phyloP scores from a whole-genome alignment of 1,140 invertebrate species.

The Homalodisca vitripennis region DNA sequence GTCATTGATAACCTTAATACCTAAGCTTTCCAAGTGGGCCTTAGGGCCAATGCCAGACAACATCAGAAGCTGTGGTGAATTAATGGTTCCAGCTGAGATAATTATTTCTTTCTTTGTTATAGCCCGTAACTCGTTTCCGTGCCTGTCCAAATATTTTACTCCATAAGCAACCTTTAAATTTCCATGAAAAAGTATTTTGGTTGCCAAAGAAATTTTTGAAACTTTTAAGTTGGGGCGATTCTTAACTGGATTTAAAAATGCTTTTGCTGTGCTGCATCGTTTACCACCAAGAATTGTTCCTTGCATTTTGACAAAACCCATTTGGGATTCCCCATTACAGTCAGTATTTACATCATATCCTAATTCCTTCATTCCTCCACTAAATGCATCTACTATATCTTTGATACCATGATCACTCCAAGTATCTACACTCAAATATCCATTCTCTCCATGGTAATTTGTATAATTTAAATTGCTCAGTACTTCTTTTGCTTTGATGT shows the following conservation, averaged over 20 bases:
- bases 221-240: slow-evolving; percentile 63
- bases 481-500: slow-evolving; percentile 76
- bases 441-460: slow-evolving; percentile 66
- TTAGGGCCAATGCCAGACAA: slow-evolving; percentile 80
- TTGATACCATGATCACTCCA: slow-evolving; percentile 70
- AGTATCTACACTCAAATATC: slow-evolving; percentile 48
- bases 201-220: slow-evolving; percentile 53
- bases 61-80: slow-evolving; percentile 79
- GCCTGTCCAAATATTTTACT: slow-evolving; percentile 42
- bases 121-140: slow-evolving; percentile 48
- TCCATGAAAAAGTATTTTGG: slow-evolving; percentile 60
- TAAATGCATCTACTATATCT: slow-evolving; percentile 77
- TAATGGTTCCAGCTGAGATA: slow-evolving; percentile 74
- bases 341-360: slow-evolving; percentile 85
- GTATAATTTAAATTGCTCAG: slow-evolving; percentile 53
- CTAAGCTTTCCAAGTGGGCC: slow-evolving; percentile 64
- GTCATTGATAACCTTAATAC: slow-evolving; percentile 68
- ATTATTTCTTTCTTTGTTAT: slow-evolving; percentile 61
- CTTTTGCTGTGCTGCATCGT: slow-evolving; percentile 29
- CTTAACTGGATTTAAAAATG: slow-evolving; percentile 60
- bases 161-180: slow-evolving; percentile 57
- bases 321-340: slow-evolving; percentile 66
- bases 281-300: slow-evolving; percentile 42
- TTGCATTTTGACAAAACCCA: slow-evolving; percentile 50
- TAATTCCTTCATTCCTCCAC: slow-evolving; percentile 84